Evolutionary conservation across 2,888 invertebrate species (phyloP), one percentile per base, ranked within the genome.

Genomic region (Scaptomyza tumidula): DNA sequence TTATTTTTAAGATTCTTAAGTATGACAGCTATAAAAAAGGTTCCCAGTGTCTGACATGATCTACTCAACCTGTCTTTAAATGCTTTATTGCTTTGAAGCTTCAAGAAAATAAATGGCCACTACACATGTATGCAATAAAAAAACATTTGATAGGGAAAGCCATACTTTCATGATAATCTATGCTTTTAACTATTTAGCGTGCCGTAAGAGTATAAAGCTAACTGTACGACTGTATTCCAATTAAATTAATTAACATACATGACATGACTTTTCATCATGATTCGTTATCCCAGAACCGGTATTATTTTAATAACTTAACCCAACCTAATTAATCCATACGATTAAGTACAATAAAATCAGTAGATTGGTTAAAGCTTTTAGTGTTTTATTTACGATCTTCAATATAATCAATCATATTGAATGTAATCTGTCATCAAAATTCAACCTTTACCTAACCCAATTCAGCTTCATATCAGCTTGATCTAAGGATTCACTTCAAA

Each of bases 371-470:
- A 11, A 11, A 9, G 13, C 1, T 19, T 13, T 13, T 6, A 19
- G 11, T 5, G 11, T 13, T 2, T 6, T n/a, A 50, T 14, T 50
- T n/a, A 37, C 4, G 37, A 13, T 16, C 2, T 2, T 14, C 14
- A 31, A 31, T 4, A n/a, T n/a, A 43, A 43, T n/a, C 16, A 43
- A 43, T n/a, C 16, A 6, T 13, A 9, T 10, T 10, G 27, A 7
- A 11, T n/a, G 27, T 39, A 49, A 37, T 5, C 24, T n/a, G 11
- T 9, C 9, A 14, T 19, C 13, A 10, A 37, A 35, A 48, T 58
- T 29, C 6, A 59, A 62, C 66, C 77, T 65, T 68, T 79, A 85
- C 70, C 82, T 79, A 69, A 67, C 62, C 66, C 77, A 81, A 85
- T 60, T 5, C 13, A 53, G 10, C 35, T 61, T 49, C 10, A 44